These are phyloP conservation scores for Tretioscincus oriximinensis DNA, from an alignment of 2,113 vertebrate genomes.

Conservation along the genomic window DNA sequence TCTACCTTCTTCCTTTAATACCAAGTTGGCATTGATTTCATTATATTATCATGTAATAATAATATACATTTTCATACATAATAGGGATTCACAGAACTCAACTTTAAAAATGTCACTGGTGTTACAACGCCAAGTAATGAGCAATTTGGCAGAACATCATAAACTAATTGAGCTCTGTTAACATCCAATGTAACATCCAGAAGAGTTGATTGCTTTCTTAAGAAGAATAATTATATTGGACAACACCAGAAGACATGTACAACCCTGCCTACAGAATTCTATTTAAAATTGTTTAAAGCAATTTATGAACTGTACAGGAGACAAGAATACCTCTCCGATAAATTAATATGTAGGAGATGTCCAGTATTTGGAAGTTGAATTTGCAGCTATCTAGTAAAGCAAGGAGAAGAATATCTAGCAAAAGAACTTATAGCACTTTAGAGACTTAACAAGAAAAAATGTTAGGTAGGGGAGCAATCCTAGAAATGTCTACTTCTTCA, in stretches of 20 bases:
- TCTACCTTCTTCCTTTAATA: neutral
- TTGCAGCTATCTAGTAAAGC: conserved; percentile 50
- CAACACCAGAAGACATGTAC: conserved; percentile 74
- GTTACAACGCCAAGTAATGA: conserved; percentile 72
- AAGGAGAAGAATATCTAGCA: too few relatives aligned
- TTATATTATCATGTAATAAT: conserved; percentile 47
- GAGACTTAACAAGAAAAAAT: too few relatives aligned
- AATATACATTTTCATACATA: conserved; percentile 57
- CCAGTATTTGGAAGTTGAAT: conserved; percentile 66
- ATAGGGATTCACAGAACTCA: conserved; percentile 47
- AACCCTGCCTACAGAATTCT: conserved; percentile 73
- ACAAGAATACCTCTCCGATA: conserved; percentile 61
- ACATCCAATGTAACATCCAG: conserved; percentile 65
- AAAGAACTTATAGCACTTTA: too few relatives aligned
- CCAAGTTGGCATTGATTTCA: conserved; percentile 52
- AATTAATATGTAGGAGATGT: conserved; percentile 58
- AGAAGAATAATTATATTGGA: conserved; percentile 48
- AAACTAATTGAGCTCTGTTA: conserved; percentile 75
- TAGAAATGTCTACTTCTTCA: too few relatives aligned
- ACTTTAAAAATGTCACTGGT: conserved; percentile 54
- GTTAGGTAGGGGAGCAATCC: too few relatives aligned
- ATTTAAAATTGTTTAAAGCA: conserved; percentile 74
- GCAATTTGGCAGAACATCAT: conserved; percentile 76
- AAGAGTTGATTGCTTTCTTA: conserved; percentile 52
- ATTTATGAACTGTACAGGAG: conserved; percentile 64